Percentiles rank a stretch among this genome's conserved stretches.
These are phyloP conservation scores for Urophycis tenuis DNA, from an alignment of 2,797 vertebrate species.

Conservation along the genomic window DNA sequence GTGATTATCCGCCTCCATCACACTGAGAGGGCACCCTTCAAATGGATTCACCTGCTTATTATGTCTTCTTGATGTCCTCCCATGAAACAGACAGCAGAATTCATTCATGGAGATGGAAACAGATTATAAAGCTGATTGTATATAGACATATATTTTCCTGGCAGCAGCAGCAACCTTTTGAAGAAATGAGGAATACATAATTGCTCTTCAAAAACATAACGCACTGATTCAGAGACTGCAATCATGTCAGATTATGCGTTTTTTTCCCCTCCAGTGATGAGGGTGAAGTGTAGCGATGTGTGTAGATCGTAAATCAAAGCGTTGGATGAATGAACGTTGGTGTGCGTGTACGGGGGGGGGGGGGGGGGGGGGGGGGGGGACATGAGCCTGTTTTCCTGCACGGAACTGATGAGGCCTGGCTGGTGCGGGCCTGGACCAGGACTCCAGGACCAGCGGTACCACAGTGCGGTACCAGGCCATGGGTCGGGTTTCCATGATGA, in stretches of 20 bases:
- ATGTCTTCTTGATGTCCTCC: constrained; percentile 52
- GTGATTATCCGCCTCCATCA: background rate
- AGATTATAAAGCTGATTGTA: no score
- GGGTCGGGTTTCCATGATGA: background rate
- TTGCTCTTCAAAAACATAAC: background rate
- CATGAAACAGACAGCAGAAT: constrained; percentile 43
- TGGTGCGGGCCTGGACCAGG: no score
- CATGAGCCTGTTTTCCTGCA: background rate
- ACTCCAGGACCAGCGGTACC: no score
- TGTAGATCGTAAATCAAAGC: background rate
- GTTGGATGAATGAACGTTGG: background rate
- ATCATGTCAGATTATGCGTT: background rate
- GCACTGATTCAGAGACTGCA: background rate
- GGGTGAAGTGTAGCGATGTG: background rate
- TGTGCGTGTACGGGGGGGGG: no score
- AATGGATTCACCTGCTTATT: constrained; percentile 44
- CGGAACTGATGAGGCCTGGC: background rate
- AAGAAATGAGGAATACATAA: background rate
- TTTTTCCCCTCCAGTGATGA: background rate
- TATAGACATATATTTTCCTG: constrained; percentile 54
- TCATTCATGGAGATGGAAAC: no score
- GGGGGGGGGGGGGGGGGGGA: background rate
- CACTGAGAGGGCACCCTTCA: background rate
- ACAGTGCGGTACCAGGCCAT: no score
- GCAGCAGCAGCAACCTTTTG: constrained; percentile 30